These are phyloP conservation scores for Maniola hyperantus DNA, from an alignment of 2,888 invertebrate genomes.

Conservation along the genomic window DNA sequence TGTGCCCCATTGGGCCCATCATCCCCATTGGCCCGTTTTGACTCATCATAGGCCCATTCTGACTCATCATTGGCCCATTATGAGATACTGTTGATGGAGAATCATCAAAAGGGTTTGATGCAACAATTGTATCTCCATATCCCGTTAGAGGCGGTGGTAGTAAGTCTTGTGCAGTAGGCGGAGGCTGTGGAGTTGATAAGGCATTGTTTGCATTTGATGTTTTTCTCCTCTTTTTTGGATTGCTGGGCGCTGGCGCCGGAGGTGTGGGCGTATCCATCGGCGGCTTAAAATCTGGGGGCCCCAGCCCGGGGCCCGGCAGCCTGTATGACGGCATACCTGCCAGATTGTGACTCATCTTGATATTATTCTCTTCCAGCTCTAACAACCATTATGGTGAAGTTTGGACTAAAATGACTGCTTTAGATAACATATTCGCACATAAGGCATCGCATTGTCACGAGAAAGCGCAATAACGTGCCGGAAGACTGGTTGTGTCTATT, in stretches of 20 bases:
- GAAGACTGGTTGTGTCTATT: slow-evolving; percentile 74
- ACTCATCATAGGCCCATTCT: slow-evolving; percentile 86
- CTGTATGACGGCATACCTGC: slow-evolving; percentile 91
- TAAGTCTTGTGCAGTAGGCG: slow-evolving; percentile 89
- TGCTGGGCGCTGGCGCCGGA: slow-evolving; percentile 90
- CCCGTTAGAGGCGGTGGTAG: slow-evolving; percentile 93
- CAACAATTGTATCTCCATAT: slow-evolving; percentile 96
- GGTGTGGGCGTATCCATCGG: slow-evolving; percentile 86
- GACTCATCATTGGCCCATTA: slow-evolving; percentile 84
- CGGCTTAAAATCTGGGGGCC: slow-evolving; percentile 88
- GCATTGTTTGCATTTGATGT: slow-evolving; percentile 88
- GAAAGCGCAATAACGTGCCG: slow-evolving; percentile 68
- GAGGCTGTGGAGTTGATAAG: slow-evolving; percentile 86
- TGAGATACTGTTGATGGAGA: slow-evolving; percentile 86
- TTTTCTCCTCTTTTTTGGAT: slow-evolving; percentile 94
- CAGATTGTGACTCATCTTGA: slow-evolving; percentile 90
- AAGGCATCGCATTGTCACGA: slow-evolving; percentile 73
- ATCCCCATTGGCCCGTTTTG: slow-evolving; percentile 87
- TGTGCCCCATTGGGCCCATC: slow-evolving; percentile 82
- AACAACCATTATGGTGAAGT: slow-evolving; percentile 64
- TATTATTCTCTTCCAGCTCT: slow-evolving; percentile 66
- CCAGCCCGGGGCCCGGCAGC: slow-evolving; percentile 88
- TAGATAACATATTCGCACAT: slow-evolving; percentile 59
- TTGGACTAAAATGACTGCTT: slow-evolving; percentile 48
- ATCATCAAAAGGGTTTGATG: slow-evolving; percentile 97